Evolutionary conservation across 2,113 vertebrate genomes (phyloP).

Genomic region (Strigops habroptila): DNA sequence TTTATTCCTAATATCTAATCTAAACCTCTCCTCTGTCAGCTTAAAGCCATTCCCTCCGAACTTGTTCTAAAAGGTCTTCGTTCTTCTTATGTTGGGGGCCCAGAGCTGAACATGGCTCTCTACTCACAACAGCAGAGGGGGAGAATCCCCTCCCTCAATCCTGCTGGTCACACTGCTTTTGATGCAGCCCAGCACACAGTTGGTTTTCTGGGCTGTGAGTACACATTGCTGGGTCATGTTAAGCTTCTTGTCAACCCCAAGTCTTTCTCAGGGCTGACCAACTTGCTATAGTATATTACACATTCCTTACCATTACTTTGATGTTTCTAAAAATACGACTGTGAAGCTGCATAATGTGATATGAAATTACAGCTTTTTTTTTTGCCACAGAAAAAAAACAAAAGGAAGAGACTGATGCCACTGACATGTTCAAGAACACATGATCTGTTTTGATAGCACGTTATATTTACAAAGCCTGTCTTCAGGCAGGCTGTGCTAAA

Average conservation of each 20-base stretch:
- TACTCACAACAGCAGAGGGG: not conserved
- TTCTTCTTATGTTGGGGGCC: not conserved
- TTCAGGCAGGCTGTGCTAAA: conserved; percentile 11
- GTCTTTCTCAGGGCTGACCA: not conserved
- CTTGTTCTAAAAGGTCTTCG: not conserved
- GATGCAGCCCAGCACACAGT: not conserved
- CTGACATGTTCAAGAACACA: not conserved
- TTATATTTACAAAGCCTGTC: conserved; percentile 23
- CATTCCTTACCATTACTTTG: not conserved
- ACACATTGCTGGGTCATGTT: not conserved
- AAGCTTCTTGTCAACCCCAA: not conserved
- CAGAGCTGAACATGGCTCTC: not conserved
- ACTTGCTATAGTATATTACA: not conserved
- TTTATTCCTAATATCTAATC: not conserved
- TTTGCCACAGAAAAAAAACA: not conserved
- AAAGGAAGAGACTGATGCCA: not conserved
- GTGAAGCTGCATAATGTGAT: not conserved
- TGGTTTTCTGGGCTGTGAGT: not conserved
- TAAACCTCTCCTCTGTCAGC: not conserved
- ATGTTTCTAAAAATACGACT: not conserved
- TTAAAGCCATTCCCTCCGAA: not conserved
- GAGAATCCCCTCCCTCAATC: not conserved
- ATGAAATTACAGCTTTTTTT: not conserved
- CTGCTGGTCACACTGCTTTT: not conserved
- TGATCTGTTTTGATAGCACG: conserved; percentile 16